Base-by-base conservation (phyloP, 2,797 vertebrate genomes). In the Myotis pilosus region DNA sequence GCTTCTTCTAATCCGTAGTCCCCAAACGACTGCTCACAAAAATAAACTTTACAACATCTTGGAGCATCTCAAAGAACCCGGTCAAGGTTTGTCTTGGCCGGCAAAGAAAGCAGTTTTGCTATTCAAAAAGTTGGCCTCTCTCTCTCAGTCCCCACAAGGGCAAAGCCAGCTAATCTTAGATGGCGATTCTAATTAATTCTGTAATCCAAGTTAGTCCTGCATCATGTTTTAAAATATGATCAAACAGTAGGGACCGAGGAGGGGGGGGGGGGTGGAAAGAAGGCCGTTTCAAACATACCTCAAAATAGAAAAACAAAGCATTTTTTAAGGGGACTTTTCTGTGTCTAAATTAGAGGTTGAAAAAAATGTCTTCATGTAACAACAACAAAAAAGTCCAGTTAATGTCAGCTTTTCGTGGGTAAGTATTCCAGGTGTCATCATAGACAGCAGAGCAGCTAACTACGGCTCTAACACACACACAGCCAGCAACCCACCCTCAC, bases 231-330 rank as follows among this genome's bases (percentile, higher is more conserved):
- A 93, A 96, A 96, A 96, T 81, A 88, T 33, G 78, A 95, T 94
- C 89, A 82, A 93, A 97, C 75, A 80, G 66, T 69, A 84, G 66
- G 30, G 69, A 94, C 84, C 93, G 84, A 78, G 92, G 0, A 9
- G 1, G n/a, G n/a, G n/a, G n/a, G n/a, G n/a, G n/a, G n/a, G n/a
- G n/a, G n/a, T n/a, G n/a, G n/a, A n/a, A 2, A 91, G 11, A 80
- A 80, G 76, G 89, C 95, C 88, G 55, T 96, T 96, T 97, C 97
- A 97, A 98, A 98, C 98, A 94, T 97, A 98, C 97, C 97, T 97
- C 97, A 96, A 95, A 98, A 97, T 97, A 97, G 96, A 97, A 97
- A 98, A 97, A 97, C 89, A 1, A 93, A 97, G 94, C 95, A 92
- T 97, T 96, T 95, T 97, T 97, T 95, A 80, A 76, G 36, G 92